Evolutionary conservation across 2,113 vertebrate species (phyloP).

Genomic region (Isurus oxyrinchus): DNA sequence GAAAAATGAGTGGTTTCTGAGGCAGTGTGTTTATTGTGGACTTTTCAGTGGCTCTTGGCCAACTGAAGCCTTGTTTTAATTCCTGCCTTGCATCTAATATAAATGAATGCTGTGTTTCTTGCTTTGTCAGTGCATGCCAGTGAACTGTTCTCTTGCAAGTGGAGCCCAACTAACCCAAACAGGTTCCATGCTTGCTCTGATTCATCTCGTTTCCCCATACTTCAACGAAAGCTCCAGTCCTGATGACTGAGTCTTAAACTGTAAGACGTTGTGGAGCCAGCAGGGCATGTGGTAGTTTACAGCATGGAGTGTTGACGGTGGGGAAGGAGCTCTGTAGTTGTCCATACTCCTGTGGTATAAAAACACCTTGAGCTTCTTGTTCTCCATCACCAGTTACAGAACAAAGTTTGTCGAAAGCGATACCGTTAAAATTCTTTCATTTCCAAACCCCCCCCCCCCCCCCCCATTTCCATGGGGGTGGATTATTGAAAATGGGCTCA

Average conservation of each 20-base stretch:
- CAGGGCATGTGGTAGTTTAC: neutral
- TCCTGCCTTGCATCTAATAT: neutral
- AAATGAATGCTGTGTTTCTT: neutral
- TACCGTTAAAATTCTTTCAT: neutral
- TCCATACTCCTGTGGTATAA: neutral
- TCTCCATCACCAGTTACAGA: no score
- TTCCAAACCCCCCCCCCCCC: neutral
- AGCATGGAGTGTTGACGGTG: neutral
- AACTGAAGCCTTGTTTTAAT: neutral
- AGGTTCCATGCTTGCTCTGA: neutral
- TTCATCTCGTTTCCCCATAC: neutral
- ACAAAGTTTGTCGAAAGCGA: neutral
- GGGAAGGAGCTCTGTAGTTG: neutral
- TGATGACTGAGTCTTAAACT: neutral
- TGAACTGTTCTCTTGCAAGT: neutral
- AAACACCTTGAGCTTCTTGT: neutral
- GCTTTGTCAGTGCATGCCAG: neutral
- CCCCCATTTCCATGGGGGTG: neutral
- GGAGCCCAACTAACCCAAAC: neutral
- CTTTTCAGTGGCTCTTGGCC: neutral
- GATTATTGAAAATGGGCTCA: neutral
- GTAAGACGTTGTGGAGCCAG: neutral
- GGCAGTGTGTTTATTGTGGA: neutral
- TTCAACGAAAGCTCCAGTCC: neutral
- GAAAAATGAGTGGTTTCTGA: neutral